Evolutionary conservation across 2,113 vertebrate genomes (phyloP), one percentile per base, ranked within the genome.

Genomic region (Tichodroma muraria): DNA sequence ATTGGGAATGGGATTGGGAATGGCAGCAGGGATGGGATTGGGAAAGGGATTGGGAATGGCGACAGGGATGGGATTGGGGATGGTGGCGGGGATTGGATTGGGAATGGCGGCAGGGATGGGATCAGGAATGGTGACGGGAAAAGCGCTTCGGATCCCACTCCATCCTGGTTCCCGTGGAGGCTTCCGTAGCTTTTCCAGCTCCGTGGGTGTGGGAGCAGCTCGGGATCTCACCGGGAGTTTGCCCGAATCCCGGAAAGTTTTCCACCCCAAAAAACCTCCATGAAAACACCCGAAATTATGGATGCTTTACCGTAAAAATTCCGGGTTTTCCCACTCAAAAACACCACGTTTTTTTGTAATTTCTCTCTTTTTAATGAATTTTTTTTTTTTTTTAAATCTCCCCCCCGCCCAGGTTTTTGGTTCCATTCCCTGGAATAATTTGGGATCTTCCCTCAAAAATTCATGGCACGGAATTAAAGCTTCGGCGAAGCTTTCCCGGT

Each of bases 121-220:
- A 40, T 40, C 13, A 13, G 40, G 40, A 40, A 40, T 40, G 40
- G 40, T 10, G 40, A 3, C 9, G 8, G 63, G 63, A 33, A 45
- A 27, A 49, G 13, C 6, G 16, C 17, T 13, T 8, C 4, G 2
- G 7, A 27, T 25, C 38, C 38, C 5, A 1, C 24, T 42, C 9
- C 1, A 21, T 57, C 53, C 25, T 14, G 0, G 3, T 20, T 42
- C 28, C 69, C 21, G 0, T 13, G 11, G 13, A 5, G 4, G 11
- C 1, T 54, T n/a, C 50, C 7, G 4, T 2, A 13, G 30, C 7
- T 56, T 56, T 44, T 44, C 70, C 38, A 11, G 22, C 30, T 33
- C 30, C 1, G 1, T 3, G 22, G 22, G 3, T 14, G 16, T 11
- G 22, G 37, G 50, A 40, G 21, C 6, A 0, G 15, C 8, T 64